Base-by-base conservation (phyloP, 2,888 invertebrate species). In the Branchipolynoe longqiensis region DNA sequence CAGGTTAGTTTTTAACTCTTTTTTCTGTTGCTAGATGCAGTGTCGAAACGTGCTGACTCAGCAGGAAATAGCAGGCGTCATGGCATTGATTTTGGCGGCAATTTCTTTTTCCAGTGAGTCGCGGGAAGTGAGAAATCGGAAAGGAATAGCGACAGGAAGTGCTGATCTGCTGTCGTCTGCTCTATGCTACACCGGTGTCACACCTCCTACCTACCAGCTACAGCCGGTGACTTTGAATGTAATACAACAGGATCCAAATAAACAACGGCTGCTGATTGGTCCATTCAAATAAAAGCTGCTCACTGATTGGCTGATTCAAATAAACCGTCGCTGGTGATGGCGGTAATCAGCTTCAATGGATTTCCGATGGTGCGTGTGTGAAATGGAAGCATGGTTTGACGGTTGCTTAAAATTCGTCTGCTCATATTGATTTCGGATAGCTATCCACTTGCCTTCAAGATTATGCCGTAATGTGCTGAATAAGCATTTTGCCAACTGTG, bases 61-160 rank as follows among this genome's bases (percentile, higher is more conserved):
- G n/a, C n/a, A n/a, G n/a, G 69, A 69, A 4, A 69, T 69, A 38
- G 69, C 36, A 25, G 38, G 38, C 69, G 69, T 69, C 69, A 69
- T 33, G 69, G 69, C 69, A 69, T 69, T 69, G 69, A 69, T 69
- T 69, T 38, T 69, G 69, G 38, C 69, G 69, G 22, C 69, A 69
- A n/a, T n/a, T n/a, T n/a, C n/a, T 33, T 69, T 69, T 69, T 36
- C 33, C 69, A 69, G 8, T 18, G 8, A 38, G 62, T 31, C 62
- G 25, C 14, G 62, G 62, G n/a, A 31, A 62, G n/a, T 31, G 31
- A 62, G 62, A 62, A 18, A 38, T 36, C 69, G 38, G 69, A 38
- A n/a, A 33, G 22, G 36, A 69, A 36, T 18, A 38, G 69, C 38
- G 69, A 69, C 69, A 69, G 69, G 69, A 69, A 69, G 69, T 69